Percentiles rank a stretch among this genome's conserved stretches.
Conservation (phyloP, 2,888 invertebrate species). For the Coleophora deauratella region DNA sequence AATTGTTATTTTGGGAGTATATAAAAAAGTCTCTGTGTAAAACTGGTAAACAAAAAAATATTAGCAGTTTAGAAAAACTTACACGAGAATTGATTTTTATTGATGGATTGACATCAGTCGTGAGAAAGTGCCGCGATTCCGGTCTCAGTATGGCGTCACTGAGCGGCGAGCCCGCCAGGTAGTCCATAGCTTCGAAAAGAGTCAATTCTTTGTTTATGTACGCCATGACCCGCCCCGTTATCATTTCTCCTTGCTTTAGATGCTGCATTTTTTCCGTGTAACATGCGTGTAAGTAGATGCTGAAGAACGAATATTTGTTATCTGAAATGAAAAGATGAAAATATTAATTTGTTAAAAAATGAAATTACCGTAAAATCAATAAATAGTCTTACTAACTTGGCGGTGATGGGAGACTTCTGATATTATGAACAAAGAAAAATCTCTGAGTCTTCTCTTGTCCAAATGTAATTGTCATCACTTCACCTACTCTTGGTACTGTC, state of each 20-base stretch:
- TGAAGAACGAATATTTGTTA: conserved; percentile 46
- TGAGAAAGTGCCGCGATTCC: conserved; percentile 49
- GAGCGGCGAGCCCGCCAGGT: conserved; percentile 74
- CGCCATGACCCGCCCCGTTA: conserved; percentile 38
- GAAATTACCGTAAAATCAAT: neutral
- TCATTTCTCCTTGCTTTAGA: conserved; percentile 40
- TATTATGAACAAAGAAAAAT: conserved; percentile 57
- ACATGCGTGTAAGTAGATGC: conserved; percentile 46
- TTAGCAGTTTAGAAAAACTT: too few relatives aligned
- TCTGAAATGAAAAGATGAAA: conserved; percentile 32
- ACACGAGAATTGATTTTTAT: too few relatives aligned
- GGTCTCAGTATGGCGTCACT: conserved; percentile 75
- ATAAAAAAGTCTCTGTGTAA: too few relatives aligned
- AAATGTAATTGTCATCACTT: conserved; percentile 46
- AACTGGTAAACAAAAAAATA: too few relatives aligned
- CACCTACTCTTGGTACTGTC: conserved; percentile 47
- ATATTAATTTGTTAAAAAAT: neutral
- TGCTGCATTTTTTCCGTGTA: conserved; percentile 46
- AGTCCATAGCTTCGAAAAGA: conserved; percentile 76
- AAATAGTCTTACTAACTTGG: conserved; percentile 38
- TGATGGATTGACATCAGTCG: neutral
- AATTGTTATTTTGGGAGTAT: too few relatives aligned
- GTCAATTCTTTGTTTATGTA: conserved; percentile 67
- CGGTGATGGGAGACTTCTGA: conserved; percentile 44
- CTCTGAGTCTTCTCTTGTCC: conserved; percentile 39